A percentile compares a stretch with the other conserved stretches of the same genome.
These are phyloP conservation scores for Pterocles gutturalis DNA, from an alignment of 2,113 vertebrate genomes.

Conservation along the genomic window DNA sequence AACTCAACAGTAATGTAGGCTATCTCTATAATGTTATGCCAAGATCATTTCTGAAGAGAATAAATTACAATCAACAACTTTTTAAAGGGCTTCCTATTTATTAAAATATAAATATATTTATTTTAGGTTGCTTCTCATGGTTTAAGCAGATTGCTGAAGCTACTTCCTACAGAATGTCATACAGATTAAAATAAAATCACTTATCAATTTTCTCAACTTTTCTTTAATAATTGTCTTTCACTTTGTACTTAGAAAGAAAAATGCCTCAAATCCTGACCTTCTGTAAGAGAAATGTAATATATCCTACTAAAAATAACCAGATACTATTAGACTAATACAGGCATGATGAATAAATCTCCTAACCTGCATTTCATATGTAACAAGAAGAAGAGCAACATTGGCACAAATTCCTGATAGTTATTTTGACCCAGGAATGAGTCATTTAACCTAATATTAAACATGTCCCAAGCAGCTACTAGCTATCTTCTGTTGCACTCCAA, in stretches of 20 bases:
- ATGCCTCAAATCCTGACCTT: neutral
- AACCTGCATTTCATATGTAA: neutral
- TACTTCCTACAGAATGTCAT: neutral
- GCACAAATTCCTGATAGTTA: neutral
- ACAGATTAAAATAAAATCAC: neutral
- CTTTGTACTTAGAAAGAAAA: neutral
- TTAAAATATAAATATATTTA: neutral
- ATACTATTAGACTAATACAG: neutral
- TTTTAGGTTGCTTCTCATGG: neutral
- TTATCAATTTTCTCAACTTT: neutral
- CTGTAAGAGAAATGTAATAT: neutral
- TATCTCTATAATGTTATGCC: neutral
- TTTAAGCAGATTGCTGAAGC: neutral
- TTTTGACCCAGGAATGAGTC: neutral
- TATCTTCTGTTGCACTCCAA: constrained; percentile 10
- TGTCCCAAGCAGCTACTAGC: neutral
- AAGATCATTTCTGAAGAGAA: neutral
- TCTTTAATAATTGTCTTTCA: neutral
- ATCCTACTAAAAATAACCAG: neutral
- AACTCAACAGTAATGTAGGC: neutral
- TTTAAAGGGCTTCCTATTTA: neutral
- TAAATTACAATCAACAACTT: neutral
- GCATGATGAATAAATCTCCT: neutral
- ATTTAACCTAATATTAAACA: constrained; percentile 9
- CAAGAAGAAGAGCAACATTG: neutral